phyloP scores from a whole-genome alignment of 2,113 vertebrate genomes.

The Origma solitaria region DNA sequence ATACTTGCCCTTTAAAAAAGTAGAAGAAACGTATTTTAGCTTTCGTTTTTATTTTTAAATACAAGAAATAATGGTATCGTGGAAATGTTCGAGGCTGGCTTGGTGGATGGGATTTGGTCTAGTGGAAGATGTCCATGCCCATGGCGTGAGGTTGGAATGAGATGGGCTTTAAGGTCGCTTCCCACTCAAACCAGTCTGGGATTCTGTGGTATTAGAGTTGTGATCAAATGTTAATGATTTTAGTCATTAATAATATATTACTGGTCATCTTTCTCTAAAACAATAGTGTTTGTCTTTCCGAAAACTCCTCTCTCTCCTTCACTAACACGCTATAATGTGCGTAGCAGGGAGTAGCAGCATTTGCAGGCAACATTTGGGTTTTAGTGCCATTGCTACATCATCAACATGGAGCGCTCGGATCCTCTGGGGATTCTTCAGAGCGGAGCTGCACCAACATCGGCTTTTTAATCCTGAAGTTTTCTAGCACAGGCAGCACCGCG shows the following conservation, averaged over 20 bases:
- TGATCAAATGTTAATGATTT: neutral
- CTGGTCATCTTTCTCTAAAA: neutral
- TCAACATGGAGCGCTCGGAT: accelerated
- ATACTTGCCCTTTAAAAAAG: neutral
- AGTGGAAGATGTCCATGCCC: neutral
- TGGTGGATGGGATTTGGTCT: neutral
- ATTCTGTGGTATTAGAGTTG: neutral
- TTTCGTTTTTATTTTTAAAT: neutral
- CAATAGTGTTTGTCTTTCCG: neutral
- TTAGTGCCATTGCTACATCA: neutral
- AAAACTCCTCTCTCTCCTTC: neutral
- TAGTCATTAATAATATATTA: neutral
- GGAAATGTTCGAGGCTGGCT: neutral
- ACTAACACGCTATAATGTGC: accelerated
- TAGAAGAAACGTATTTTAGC: neutral
- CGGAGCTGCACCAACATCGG: neutral
- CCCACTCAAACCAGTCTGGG: neutral
- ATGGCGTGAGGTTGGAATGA: neutral
- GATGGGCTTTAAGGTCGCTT: neutral
- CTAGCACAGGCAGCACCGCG: neutral
- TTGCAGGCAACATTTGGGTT: neutral
- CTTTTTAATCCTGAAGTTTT: neutral
- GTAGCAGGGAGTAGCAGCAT: neutral
- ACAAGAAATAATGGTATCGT: neutral
- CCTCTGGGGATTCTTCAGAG: neutral